phyloP scores from a whole-genome alignment of 2,797 vertebrate genomes.

The Pelodytes ibericus region DNA sequence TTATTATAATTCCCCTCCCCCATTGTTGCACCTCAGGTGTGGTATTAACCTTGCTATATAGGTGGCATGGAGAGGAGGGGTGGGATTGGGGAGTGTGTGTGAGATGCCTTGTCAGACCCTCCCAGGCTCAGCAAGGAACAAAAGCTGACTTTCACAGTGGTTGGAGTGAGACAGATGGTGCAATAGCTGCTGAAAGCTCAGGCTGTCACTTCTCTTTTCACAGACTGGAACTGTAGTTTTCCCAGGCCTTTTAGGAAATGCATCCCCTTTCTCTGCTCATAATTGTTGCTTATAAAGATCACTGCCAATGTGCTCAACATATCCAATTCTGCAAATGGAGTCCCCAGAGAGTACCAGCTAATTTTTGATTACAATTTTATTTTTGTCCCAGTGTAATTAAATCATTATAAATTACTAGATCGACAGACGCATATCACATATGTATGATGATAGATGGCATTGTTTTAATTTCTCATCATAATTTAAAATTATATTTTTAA shows the following conservation, averaged over 20 bases:
- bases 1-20: slow-evolving; percentile 2
- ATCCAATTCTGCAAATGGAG: slow-evolving; percentile 15
- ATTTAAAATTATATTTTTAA: no score
- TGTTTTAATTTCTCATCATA: no score
- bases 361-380: background rate
- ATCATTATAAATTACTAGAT: no score
- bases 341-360: background rate
- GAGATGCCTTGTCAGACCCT: slow-evolving; percentile 41
- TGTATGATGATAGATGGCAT: no score
- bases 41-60: slow-evolving; percentile 55
- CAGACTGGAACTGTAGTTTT: slow-evolving; percentile 46
- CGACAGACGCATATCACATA: no score
- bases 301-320: slow-evolving; percentile 34
- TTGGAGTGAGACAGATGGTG: slow-evolving; percentile 49
- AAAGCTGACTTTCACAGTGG: slow-evolving; percentile 50
- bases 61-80: slow-evolving; percentile 44
- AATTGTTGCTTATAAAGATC: slow-evolving; percentile 46
- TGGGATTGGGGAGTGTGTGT: slow-evolving; percentile 30
- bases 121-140: slow-evolving; percentile 36
- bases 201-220: slow-evolving; percentile 54
- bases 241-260: slow-evolving; percentile 53
- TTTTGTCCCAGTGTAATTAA: background rate
- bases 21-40: slow-evolving; percentile 52
- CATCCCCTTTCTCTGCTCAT: slow-evolving; percentile 40
- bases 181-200: slow-evolving; percentile 40